Base-by-base conservation (phyloP, 2,888 invertebrate species). In the Andrena fulva region DNA sequence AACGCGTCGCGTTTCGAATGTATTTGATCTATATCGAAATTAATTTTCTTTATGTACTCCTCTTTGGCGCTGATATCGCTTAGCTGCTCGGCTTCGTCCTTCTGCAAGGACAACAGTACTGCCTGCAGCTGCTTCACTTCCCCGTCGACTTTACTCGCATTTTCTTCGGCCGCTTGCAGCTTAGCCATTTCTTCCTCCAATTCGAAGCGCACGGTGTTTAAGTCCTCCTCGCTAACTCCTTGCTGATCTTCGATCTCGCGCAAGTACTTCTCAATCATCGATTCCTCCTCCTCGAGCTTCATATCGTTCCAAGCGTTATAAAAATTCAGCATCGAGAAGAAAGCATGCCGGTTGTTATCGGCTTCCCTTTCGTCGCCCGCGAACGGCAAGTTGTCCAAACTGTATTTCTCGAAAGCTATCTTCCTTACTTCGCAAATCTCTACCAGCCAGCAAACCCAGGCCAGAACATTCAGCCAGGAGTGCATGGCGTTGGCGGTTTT, bases 401-500 rank as follows among this genome's bases (percentile, higher is more conserved):
- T 77, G 72, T 92, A 93, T 24, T 77, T 87, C 35, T 87, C 78
- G 16, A 73, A 79, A 3, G 93, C 93, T 20, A 91, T 56, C 35
- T 91, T 95, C 52, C 94, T 94, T 27, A 94, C 92, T 20, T 91
- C 92, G 73, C 94, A 94, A 2, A 95, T 87, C 82, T 95, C 95
- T 52, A 95, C 91, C 0, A 96, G 90, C 93, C 95, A 96, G 0
- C 94, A 94, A 12, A 96, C 92, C 91, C 96, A 95, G 0, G 95
- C 95, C 6, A 96, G 91, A 63, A 95, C 95, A 52, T 95, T 95
- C 0, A 95, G 95, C 93, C 95, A 95, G 0, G 95, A 95, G 90
- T 96, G 95, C 88, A 95, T 94, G 0, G 95, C 95, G 92, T 95
- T 96, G 4, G 95, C 95, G 0, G 95, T 95, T 91, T 95, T 95